phyloP scores from a whole-genome alignment of 2,888 invertebrate species.

The Teleiodes luculella region DNA sequence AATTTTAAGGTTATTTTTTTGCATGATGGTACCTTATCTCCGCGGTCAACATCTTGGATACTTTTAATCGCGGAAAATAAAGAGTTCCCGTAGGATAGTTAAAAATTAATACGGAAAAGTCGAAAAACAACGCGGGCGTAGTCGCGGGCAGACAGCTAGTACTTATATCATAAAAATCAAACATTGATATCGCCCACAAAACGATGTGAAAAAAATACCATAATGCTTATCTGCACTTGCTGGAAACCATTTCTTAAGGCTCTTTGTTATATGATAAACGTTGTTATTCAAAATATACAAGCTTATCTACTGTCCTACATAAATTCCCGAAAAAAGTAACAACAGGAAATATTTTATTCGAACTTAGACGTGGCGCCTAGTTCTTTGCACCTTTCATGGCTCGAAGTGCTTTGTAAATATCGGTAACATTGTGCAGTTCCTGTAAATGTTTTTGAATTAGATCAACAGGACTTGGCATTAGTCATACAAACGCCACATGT shows the following conservation, averaged over 20 bases:
- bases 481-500: slow-evolving; percentile 3
- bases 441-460: slow-evolving; percentile 5
- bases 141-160: no score
- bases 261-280: background rate
- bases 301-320: slow-evolving; percentile 7
- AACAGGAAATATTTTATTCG: background rate
- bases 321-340: slow-evolving; percentile 1
- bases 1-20: no score
- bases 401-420: slow-evolving; percentile 5
- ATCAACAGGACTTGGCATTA: background rate
- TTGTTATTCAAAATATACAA: background rate
- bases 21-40: no score
- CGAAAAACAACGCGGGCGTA: no score
- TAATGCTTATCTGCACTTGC: background rate
- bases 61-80: no score
- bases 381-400: background rate
- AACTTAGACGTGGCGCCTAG: background rate
- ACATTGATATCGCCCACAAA: no score
- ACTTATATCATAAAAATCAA: no score
- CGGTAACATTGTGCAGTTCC: background rate
- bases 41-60: no score
- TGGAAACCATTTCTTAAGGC: background rate
- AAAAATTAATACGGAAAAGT: no score
- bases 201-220: no score
- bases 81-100: no score